Evolutionary conservation across 2,113 vertebrate species (phyloP), one percentile per base, ranked within the genome.

Genomic region (Arothron firmamentum): DNA sequence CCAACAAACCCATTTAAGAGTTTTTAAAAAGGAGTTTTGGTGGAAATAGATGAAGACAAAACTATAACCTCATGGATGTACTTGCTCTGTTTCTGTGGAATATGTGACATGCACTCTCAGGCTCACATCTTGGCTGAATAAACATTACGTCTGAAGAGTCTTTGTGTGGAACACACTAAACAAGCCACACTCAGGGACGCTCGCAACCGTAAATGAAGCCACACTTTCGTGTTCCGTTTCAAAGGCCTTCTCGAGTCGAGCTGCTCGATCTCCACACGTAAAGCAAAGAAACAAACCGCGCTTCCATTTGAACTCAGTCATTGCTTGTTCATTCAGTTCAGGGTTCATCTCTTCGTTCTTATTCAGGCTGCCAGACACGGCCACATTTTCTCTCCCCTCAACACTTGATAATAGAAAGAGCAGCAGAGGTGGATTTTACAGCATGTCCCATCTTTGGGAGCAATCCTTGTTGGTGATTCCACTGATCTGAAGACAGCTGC

Each of bases 151-250:
- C 34, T 12, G 34, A 38, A 38, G 34, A 12, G 34, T 38, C 34
- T 38, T 38, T 38, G 34, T 38, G 34, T 11, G 34, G 34, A 38
- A 38, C 8, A 66, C 59, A 13, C 66, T 78, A 74, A 85, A 81
- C 87, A 82, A 84, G 70, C 81, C 78, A 81, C 79, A 70, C 64
- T 63, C 55, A 61, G 75, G 53, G 66, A 84, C 64, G 68, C 52
- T 79, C 81, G 78, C 75, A 12, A 11, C 11, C 3, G 9, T 38
- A 12, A 38, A 11, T 38, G 34, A 38, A 38, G 2, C 6, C 8
- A 4, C 34, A 38, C 34, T 11, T 12, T 38, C 3, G 34, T 38
- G 34, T 38, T 38, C 34, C 12, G 1, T 74, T 61, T 65, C 19
- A 63, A 64, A 76, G 31, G 34, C 16, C 54, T 61, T 61, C 48